phyloP scores from a whole-genome alignment of 2,797 vertebrate genomes.

The Xenops minutus region DNA sequence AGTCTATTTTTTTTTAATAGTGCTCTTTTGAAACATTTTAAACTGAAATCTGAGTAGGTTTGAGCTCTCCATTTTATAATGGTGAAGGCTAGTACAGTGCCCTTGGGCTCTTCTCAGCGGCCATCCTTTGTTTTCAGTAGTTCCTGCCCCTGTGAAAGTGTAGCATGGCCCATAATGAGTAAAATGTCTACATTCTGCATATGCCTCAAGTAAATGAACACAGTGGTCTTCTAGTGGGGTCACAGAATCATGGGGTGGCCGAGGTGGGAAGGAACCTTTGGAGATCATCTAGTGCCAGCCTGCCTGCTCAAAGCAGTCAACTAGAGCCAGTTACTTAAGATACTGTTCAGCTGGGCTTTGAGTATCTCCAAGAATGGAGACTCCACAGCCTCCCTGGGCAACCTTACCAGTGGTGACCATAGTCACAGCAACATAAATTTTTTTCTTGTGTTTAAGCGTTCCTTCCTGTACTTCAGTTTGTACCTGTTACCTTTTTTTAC shows the following conservation, averaged over 20 bases:
- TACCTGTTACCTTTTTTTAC: background rate
- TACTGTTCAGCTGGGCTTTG: background rate
- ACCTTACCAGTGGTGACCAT: background rate
- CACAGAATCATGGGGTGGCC: background rate
- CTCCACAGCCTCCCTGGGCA: background rate
- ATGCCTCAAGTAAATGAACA: background rate
- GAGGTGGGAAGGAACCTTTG: background rate
- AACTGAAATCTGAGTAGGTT: constrained; percentile 2
- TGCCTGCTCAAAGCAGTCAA: background rate
- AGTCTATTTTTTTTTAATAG: constrained; percentile 31
- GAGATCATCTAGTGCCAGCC: background rate
- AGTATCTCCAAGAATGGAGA: background rate
- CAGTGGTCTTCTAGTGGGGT: background rate
- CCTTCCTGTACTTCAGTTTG: background rate
- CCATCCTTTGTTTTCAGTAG: background rate
- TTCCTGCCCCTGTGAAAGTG: background rate
- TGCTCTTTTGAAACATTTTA: background rate
- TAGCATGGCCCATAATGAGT: background rate
- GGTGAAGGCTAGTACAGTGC: background rate
- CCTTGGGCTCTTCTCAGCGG: background rate
- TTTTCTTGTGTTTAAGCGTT: background rate
- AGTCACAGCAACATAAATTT: background rate
- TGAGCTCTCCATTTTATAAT: background rate
- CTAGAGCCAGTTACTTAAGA: background rate
- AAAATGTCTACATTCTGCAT: background rate